Evolutionary conservation across 30 jellyfish, hydroid and myxozoan species (phyloP).

Genomic region (Hydra vulgaris): DNA sequence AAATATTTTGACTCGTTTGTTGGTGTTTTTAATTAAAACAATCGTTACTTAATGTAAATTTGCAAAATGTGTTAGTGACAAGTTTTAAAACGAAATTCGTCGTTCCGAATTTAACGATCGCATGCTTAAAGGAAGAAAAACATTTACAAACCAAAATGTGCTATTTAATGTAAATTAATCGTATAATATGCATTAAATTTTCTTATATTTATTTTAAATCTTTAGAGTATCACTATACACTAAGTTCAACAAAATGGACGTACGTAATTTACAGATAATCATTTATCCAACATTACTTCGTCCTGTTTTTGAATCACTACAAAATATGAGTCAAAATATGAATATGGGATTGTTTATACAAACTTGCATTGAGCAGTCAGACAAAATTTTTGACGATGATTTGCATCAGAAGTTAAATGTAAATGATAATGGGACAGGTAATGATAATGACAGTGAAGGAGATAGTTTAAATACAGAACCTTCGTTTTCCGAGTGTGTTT

Average conservation of each 20-base stretch:
- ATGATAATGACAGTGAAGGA: neutral
- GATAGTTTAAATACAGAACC: slow-evolving; percentile 8
- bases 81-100: no score
- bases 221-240: slow-evolving; percentile 53
- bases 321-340: slow-evolving; percentile 68
- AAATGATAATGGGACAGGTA: neutral
- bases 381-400: slow-evolving; percentile 39
- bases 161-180: no score
- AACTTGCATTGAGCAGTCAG: slow-evolving; percentile 85
- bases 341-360: slow-evolving; percentile 89
- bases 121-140: no score
- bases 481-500: slow-evolving; percentile 16
- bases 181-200: neutral
- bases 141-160: no score
- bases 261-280: slow-evolving; percentile 64
- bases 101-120: no score
- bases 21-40: no score
- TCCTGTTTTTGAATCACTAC: slow-evolving; percentile 57
- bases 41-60: no score
- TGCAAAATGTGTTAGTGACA: no score
- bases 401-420: neutral
- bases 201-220: no score
- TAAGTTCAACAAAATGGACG: slow-evolving; percentile 75
- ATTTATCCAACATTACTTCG: slow-evolving; percentile 88
- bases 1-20: no score